These are phyloP conservation scores for Rhagium mordax DNA, from an alignment of 2,888 invertebrate species.

Conservation along the genomic window DNA sequence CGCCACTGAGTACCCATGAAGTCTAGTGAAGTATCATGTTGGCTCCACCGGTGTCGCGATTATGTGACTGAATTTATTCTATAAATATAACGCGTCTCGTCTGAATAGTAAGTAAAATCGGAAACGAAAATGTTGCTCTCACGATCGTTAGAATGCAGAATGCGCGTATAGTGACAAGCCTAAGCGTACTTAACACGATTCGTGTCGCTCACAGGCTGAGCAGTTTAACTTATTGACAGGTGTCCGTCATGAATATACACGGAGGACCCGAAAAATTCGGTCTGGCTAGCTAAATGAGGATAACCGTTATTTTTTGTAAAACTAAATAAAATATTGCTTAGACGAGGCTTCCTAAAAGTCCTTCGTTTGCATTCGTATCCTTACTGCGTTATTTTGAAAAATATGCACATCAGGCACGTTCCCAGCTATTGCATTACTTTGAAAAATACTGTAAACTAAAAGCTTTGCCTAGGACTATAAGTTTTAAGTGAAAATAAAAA, in stretches of 20 bases:
- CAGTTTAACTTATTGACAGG: slow-evolving; percentile 33
- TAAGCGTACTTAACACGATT: slow-evolving; percentile 47
- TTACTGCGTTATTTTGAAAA: too few species aligned
- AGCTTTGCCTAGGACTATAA: too few species aligned
- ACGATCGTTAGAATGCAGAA: slow-evolving; percentile 50
- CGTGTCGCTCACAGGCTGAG: slow-evolving; percentile 34
- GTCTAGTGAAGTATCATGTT: slow-evolving; percentile 36
- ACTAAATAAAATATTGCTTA: too few species aligned
- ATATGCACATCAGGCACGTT: too few species aligned
- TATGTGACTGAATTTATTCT: slow-evolving; percentile 53
- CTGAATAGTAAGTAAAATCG: slow-evolving; percentile 51
- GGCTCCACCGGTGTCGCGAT: slow-evolving; percentile 43
- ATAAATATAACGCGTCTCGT: slow-evolving; percentile 46
- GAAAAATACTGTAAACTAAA: too few species aligned
- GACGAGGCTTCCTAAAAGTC: too few species aligned
- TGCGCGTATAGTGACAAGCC: slow-evolving; percentile 43
- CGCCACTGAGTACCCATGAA: slow-evolving; percentile 27
- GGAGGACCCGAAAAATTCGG: slow-evolving; percentile 5
- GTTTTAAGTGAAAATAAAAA: too few species aligned
- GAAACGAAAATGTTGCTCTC: slow-evolving; percentile 49
- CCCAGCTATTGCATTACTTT: too few species aligned
- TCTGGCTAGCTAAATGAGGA: too few species aligned
- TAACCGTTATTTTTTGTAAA: too few species aligned
- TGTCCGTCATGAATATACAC: slow-evolving; percentile 17
- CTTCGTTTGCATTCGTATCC: too few species aligned